Evolutionary conservation across 2,797 vertebrate species (phyloP), one percentile per base, ranked within the genome.

Genomic region (Sebastes miniatus): DNA sequence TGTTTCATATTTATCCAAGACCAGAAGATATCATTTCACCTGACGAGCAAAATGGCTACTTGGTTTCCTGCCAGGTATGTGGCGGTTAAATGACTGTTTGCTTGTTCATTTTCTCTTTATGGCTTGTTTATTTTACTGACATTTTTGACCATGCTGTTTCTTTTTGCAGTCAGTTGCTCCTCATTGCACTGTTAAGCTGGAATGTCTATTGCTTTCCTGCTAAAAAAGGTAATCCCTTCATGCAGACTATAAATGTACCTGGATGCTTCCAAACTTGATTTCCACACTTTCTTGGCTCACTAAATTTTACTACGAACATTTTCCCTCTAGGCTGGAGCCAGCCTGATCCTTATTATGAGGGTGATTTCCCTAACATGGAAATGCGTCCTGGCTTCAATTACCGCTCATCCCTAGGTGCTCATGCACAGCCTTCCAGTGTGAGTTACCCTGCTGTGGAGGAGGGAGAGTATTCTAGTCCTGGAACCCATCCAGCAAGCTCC

Each of bases 131-230:
- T 72, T 73, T 80, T 3, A 13, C 2, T 77, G 1, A 10, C 8
- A 1, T 10, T 63, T 69, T 72, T 89, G 27, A 88, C 43, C 1
- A 0, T 47, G 24, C 14, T 43, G 14, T 43, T 83, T 77, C 6
- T 14, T 39, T 64, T 59, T 83, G 2, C 68, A 89, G 89, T 73
- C 70, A 77, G 32, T 79, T 88, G 73, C 62, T 88, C 32, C 66
- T 92, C 43, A 1, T 89, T 89, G 63, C 62, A 22, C 43, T 87
- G 11, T 82, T 87, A 7, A 58, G 73, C 68, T 84, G 80, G 69
- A 79, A 36, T 63, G 81, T 66, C 31, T 5, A 13, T 61, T 80
- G 80, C 62, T 83, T 69, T 77, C 82, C 87, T 87, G 11, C 18
- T 80, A 62, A 59, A 52, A 83, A 71, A 31, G 77, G 91, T 92